These are phyloP conservation scores for Eupithecia abbreviata DNA, from an alignment of 2,888 invertebrate species.

Conservation along the genomic window DNA sequence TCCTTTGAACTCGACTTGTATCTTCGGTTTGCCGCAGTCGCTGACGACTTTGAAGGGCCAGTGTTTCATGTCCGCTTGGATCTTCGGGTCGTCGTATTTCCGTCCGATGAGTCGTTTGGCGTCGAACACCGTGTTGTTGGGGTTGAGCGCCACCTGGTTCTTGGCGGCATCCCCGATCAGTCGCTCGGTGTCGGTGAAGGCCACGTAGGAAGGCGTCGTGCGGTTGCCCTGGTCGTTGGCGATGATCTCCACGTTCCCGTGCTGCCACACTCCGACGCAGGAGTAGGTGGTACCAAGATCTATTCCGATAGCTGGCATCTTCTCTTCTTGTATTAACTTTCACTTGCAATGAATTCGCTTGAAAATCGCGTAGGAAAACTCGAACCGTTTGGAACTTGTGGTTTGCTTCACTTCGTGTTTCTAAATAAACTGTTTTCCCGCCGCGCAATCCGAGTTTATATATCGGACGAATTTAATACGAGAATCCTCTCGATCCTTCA, in stretches of 20 bases:
- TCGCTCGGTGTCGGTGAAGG: constrained; percentile 48
- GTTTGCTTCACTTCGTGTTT: constrained; percentile 18
- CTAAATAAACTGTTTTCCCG: constrained; percentile 29
- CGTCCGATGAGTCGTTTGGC: constrained; percentile 91
- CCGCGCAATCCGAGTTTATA: constrained; percentile 23
- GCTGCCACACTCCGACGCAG: constrained; percentile 81
- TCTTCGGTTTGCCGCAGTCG: constrained; percentile 87
- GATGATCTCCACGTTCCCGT: constrained; percentile 90
- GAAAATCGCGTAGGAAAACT: constrained; percentile 15
- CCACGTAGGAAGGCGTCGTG: constrained; percentile 89
- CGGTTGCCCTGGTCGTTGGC: constrained; percentile 87
- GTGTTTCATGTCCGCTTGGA: constrained; percentile 91
- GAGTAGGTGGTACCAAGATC: constrained; percentile 78
- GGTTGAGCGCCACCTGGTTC: constrained; percentile 89
- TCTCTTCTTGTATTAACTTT: constrained; percentile 43
- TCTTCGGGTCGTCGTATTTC: constrained; percentile 87
- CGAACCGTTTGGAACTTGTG: constrained; percentile 17
- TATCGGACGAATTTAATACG: constrained; percentile 16
- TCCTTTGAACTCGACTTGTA: constrained; percentile 87
- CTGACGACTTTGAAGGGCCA: constrained; percentile 92
- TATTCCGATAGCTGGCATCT: constrained; percentile 67
- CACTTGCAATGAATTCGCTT: constrained; percentile 2
- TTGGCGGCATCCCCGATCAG: constrained; percentile 71
- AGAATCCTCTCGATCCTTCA: constrained; percentile 23
- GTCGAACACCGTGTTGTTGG: constrained; percentile 67